Evolutionary conservation across 1,140 invertebrate genomes (phyloP).

Genomic region (Propsilocerus akamusi): DNA sequence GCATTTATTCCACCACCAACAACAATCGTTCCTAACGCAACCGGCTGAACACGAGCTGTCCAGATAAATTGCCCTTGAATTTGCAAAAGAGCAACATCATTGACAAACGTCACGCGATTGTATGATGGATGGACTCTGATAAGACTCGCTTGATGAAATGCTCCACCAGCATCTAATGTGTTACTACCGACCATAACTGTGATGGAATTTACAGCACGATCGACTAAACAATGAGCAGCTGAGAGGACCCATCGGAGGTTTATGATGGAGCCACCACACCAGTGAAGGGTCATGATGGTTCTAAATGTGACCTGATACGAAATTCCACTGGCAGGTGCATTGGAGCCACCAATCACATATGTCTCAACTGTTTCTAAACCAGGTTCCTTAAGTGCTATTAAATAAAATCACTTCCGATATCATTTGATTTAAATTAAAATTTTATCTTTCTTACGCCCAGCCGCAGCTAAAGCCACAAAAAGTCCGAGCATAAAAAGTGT

Average conservation of each 20-base stretch:
- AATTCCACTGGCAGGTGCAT: not conserved
- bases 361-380: not conserved
- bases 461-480: not conserved
- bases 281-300: not conserved
- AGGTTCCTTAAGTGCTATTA: no score
- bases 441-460: not conserved
- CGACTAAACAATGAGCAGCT: constrained; percentile 16
- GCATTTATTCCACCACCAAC: not conserved
- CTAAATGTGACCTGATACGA: constrained; percentile 1
- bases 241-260: constrained; percentile 25
- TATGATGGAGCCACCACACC: constrained; percentile 28
- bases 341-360: not conserved
- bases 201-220: not conserved
- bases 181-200: not conserved
- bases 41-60: not conserved
- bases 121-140: not conserved
- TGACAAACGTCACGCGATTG: not conserved
- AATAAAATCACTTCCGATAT: no score
- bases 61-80: not conserved
- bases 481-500: no score
- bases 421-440: no score
- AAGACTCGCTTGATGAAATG: not conserved
- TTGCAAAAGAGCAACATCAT: no score
- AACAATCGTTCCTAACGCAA: not conserved
- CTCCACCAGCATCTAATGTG: not conserved